Evolutionary conservation across 2,113 vertebrate genomes (phyloP).

Genomic region (Tylochromis polylepis): DNA sequence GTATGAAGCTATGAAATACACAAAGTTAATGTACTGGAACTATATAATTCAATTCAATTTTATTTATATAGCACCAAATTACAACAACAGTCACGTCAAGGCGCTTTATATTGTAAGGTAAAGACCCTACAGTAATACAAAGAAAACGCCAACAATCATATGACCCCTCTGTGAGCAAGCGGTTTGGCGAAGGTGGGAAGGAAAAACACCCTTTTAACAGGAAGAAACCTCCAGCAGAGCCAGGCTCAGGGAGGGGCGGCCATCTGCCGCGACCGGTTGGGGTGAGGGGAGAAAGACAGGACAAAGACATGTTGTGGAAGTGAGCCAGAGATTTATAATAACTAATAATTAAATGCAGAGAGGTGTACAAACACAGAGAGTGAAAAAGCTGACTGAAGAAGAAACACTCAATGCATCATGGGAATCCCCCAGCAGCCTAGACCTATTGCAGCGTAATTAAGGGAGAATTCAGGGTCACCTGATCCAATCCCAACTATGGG

Average conservation of each 20-base stretch:
- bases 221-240: neutral
- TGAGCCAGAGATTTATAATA: too few relatives aligned
- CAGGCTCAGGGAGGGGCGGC: too few relatives aligned
- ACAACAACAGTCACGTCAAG: neutral
- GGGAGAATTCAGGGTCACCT: too few relatives aligned
- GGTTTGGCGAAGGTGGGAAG: neutral
- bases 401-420: too few relatives aligned
- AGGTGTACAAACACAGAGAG: too few relatives aligned
- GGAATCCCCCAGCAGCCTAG: too few relatives aligned
- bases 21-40: neutral
- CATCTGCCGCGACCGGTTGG: too few relatives aligned
- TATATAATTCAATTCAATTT: neutral
- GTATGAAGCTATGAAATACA: neutral
- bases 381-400: too few relatives aligned
- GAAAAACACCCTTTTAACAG: neutral
- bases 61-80: neutral
- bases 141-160: accelerated
- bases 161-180: neutral
- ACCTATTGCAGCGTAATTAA: too few relatives aligned
- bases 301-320: too few relatives aligned
- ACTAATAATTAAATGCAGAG: neutral
- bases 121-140: neutral
- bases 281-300: too few relatives aligned
- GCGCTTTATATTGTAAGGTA: neutral
- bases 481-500: neutral